Evolutionary conservation across 2,113 vertebrate species (phyloP).

Genomic region (Anarhynchus alexandrinus): DNA sequence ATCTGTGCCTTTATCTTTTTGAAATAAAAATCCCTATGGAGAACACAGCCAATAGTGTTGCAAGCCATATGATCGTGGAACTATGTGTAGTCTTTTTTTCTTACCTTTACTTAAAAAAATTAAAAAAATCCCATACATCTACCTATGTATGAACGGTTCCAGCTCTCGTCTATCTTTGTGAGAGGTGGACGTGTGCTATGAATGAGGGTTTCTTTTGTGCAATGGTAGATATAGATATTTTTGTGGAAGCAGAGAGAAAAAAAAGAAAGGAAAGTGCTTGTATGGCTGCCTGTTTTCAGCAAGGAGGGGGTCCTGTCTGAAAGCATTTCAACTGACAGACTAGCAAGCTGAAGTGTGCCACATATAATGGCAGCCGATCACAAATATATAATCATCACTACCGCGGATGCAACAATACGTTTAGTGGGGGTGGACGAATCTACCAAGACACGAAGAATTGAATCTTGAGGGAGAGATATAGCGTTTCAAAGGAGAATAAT

Average conservation of each 20-base stretch:
- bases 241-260: background rate
- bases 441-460: background rate
- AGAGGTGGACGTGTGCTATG: background rate
- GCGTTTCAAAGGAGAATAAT: background rate
- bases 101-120: background rate
- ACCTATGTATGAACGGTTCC: background rate
- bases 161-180: background rate
- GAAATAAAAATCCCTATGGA: background rate
- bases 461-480: background rate
- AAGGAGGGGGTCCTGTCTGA: background rate
- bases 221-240: background rate
- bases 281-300: background rate
- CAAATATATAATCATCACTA: background rate
- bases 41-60: background rate
- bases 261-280: background rate
- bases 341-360: background rate
- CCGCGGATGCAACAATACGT: background rate
- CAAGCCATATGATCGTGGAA: background rate
- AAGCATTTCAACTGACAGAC: background rate
- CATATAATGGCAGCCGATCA: background rate
- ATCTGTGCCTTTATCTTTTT: conserved; percentile 16
- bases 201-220: background rate
- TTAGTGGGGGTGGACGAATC: background rate
- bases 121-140: background rate
- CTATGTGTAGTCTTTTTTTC: background rate